Percentiles rank a stretch among this genome's conserved stretches.
phyloP scores from a whole-genome alignment of 2,888 invertebrate species.

The Polyommatus iphigenia region DNA sequence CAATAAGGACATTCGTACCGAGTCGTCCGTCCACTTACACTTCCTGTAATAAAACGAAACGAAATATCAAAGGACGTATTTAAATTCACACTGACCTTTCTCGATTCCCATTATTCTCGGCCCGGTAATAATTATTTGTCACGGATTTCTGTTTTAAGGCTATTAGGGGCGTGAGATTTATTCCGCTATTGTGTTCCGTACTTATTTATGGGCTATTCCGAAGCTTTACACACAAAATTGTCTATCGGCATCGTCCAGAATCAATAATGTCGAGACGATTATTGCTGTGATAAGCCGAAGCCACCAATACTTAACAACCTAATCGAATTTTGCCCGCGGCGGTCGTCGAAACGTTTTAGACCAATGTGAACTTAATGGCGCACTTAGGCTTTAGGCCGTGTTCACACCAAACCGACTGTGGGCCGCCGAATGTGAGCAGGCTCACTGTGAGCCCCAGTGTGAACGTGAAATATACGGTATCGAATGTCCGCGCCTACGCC shows the following conservation, averaged over 20 bases:
- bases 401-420: no score
- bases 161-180: constrained; percentile 37
- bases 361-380: constrained; percentile 55
- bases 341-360: constrained; percentile 43
- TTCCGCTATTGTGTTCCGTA: constrained; percentile 35
- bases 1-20: constrained; percentile 1
- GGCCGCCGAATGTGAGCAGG: no score
- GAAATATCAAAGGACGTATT: constrained; percentile 28
- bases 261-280: constrained; percentile 58
- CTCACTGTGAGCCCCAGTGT: no score
- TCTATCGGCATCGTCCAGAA: constrained; percentile 50
- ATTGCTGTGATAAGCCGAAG: constrained; percentile 64
- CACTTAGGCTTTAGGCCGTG: constrained; percentile 43
- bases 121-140: constrained; percentile 47
- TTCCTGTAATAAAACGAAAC: constrained; percentile 24
- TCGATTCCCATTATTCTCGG: constrained; percentile 47
- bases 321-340: constrained; percentile 54
- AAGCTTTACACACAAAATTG: constrained; percentile 40
- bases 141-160: constrained; percentile 38
- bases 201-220: constrained; percentile 22
- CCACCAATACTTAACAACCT: constrained; percentile 60
- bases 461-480: no score
- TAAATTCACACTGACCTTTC: constrained; percentile 50
- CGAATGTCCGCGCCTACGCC: no score
- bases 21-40: constrained; percentile 26